These are phyloP conservation scores for Patella depressa DNA, from an alignment of 2,888 invertebrate genomes.

Conservation along the genomic window DNA sequence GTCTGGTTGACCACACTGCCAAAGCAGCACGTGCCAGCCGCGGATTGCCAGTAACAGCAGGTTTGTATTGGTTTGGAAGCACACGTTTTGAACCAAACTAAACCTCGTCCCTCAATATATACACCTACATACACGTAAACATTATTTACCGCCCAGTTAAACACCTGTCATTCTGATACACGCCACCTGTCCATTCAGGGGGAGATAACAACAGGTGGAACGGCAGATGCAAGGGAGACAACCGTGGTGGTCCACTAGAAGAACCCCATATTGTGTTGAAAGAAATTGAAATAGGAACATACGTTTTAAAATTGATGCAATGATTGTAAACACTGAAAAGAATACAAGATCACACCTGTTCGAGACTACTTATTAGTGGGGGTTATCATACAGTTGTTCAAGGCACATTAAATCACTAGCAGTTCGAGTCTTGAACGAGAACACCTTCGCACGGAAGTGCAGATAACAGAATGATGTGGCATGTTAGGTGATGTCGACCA, in stretches of 20 bases:
- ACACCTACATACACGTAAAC: background rate
- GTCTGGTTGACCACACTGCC: too few relatives aligned
- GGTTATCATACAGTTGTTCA: background rate
- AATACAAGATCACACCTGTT: background rate
- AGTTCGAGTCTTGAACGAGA: background rate
- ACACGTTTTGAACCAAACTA: conserved; percentile 8
- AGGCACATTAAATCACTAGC: background rate
- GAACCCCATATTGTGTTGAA: conserved; percentile 5
- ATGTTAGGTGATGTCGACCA: background rate
- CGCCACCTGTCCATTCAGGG: conserved; percentile 1
- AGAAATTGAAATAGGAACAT: conserved; percentile 3
- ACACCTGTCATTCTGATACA: conserved; percentile 6
- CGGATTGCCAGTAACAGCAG: background rate
- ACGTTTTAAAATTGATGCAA: background rate
- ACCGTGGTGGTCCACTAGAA: conserved; percentile 4
- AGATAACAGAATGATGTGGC: background rate
- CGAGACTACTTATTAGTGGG: background rate
- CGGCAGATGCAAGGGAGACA: conserved; percentile 1
- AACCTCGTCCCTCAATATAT: background rate
- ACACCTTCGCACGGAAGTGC: background rate
- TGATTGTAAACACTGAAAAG: background rate
- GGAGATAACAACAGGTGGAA: conserved; percentile 8
- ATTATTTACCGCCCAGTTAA: background rate
- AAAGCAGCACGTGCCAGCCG: too few relatives aligned
- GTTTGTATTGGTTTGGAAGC: background rate